A percentile compares a stretch with the other conserved stretches of the same genome.
These are phyloP conservation scores for Aphidius gifuensis DNA, from an alignment of 1,140 invertebrate genomes.

Conservation along the genomic window DNA sequence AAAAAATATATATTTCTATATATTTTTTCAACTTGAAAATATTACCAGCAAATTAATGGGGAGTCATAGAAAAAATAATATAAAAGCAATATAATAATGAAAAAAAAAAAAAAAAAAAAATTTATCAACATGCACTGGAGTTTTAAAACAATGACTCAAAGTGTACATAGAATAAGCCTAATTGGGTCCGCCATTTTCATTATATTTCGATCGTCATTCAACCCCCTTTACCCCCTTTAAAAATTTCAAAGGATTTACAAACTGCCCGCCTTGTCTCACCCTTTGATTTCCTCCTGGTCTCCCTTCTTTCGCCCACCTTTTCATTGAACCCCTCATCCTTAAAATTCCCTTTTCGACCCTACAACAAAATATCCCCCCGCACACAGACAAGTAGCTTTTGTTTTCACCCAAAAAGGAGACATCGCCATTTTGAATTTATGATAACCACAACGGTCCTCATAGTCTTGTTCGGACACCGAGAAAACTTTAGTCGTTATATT, in stretches of 20 bases:
- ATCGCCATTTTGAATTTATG: constrained; percentile 57
- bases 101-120: too few relatives aligned
- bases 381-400: constrained; percentile 46
- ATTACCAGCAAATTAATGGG: constrained; percentile 1
- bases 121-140: too few relatives aligned
- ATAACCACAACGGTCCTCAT: constrained; percentile 34
- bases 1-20: background rate
- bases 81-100: too few relatives aligned
- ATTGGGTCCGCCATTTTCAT: constrained; percentile 57
- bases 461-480: constrained; percentile 44
- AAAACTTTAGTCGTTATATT: constrained; percentile 55
- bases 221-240: constrained; percentile 20
- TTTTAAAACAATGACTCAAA: too few relatives aligned
- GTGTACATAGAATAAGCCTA: constrained; percentile 32
- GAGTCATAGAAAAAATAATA: too few relatives aligned
- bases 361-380: too few relatives aligned
- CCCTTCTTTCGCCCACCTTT: constrained; percentile 12
- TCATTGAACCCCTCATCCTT: constrained; percentile 1
- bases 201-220: constrained; percentile 34
- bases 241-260: constrained; percentile 48
- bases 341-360: too few relatives aligned
- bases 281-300: constrained; percentile 6
- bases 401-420: constrained; percentile 46
- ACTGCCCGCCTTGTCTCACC: constrained; percentile 25
- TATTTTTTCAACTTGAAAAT: background rate